A percentile compares a stretch with the other conserved stretches of the same genome.
Evolutionary conservation across 2,797 vertebrate species (phyloP).

Genomic region (Tarsius wallacei): DNA sequence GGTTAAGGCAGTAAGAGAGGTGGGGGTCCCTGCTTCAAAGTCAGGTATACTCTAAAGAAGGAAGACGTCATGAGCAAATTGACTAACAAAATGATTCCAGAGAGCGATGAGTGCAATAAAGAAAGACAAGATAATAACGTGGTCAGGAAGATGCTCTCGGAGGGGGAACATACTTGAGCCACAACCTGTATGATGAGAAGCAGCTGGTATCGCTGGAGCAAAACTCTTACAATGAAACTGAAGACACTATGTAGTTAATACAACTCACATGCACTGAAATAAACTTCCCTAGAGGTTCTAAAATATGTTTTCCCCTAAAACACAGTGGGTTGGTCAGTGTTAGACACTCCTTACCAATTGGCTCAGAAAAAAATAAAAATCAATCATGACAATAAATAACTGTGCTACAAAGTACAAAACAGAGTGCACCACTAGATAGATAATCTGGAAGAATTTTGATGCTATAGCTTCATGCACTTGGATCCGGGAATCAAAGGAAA

Average conservation of each 20-base stretch:
- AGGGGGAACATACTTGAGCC: not conserved
- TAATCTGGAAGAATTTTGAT: conserved; percentile 16
- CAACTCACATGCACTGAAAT: not conserved
- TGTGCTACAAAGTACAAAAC: not conserved
- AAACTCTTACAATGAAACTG: not conserved
- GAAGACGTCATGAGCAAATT: not conserved
- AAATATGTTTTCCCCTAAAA: not conserved
- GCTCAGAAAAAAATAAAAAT: not conserved
- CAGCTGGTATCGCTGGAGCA: not conserved
- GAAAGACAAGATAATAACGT: not conserved
- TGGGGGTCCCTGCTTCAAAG: not conserved
- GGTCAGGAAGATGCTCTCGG: not conserved
- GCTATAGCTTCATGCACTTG: not conserved
- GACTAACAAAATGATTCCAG: conserved; percentile 9
- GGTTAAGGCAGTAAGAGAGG: not conserved
- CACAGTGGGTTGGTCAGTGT: not conserved
- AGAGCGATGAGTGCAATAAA: not conserved
- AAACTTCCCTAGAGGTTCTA: not conserved
- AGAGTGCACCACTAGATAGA: not conserved
- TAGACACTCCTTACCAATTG: not conserved
- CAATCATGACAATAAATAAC: not conserved
- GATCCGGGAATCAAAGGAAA: not conserved
- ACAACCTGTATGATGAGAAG: not conserved
- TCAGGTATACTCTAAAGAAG: not conserved
- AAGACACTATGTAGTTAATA: not conserved